phyloP scores from a whole-genome alignment of 2,113 vertebrate genomes.

The Talpa occidentalis region DNA sequence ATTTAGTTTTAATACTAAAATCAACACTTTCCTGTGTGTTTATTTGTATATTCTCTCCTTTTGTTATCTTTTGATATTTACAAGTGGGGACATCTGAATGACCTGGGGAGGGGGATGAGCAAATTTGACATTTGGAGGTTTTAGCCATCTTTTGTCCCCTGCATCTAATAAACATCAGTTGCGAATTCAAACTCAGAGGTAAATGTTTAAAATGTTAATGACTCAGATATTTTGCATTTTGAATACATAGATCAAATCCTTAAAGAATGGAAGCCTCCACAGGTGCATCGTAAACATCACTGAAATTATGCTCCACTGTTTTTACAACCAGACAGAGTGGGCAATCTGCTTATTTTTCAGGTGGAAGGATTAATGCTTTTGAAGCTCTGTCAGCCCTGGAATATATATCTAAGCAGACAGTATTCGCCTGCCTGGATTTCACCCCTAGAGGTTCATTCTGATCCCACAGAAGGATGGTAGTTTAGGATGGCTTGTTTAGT shows the following conservation, averaged over 20 bases:
- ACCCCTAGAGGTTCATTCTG: neutral
- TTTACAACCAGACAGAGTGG: neutral
- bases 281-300: neutral
- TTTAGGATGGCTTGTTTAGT: neutral
- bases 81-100: neutral
- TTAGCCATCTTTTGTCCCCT: neutral
- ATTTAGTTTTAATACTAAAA: neutral
- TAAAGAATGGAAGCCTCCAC: neutral
- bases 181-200: neutral
- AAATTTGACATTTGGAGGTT: neutral
- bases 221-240: conserved; percentile 34
- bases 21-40: neutral
- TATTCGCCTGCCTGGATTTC: neutral
- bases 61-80: neutral
- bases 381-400: neutral
- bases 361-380: neutral
- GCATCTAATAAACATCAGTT: conserved; percentile 16
- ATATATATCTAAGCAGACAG: too few relatives aligned
- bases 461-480: accelerated
- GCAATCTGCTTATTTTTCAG: neutral
- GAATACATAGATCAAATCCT: conserved; percentile 34
- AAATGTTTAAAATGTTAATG: conserved; percentile 19
- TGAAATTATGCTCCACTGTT: neutral
- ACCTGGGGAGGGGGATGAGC: neutral
- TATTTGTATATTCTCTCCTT: neutral